Evolutionary conservation across 2,888 invertebrate genomes (phyloP), one percentile per base, ranked within the genome.

Genomic region (Orthonychiurus folsomi): DNA sequence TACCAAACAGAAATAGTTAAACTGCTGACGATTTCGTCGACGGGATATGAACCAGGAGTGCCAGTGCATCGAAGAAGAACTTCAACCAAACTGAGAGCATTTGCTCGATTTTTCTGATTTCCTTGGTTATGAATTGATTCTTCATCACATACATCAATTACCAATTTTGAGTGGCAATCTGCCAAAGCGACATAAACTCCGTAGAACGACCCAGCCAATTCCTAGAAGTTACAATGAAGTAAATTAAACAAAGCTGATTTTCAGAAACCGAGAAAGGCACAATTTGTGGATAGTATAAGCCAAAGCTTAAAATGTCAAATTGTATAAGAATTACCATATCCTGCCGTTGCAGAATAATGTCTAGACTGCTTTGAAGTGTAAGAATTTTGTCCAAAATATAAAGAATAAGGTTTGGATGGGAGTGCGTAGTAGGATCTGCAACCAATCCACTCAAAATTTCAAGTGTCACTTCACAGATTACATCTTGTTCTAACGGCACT

Each of bases 1-100:
- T 72, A 70, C 71, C 71, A 72, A 9, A 72, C 71, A 5, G 71
- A 66, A 20, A 72, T 69, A 1, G 71, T 69, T 57, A 70, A 65
- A 59, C 66, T 70, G 60, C 70, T 70, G 52, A 70, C 64, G 53
- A 66, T 65, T 52, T 72, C 71, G 56, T 72, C 71, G 15, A 70
- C 59, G 5, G 71, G 70, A 57, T 69, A 72, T 50, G 63, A 64
- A 3, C 71, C 70, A 27, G 69, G 69, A 27, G 65, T 68, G 21
- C 66, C 70, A 5, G 71, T 68, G 60, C 71, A 72, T 23, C 67
- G 61, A 24, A 72, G 60, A 20, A 72, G 56, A 24, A 72, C 62
- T 26, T 68, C 67, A 50, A 72, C 63, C 5, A 72, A 59, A 26
- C 61, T 61, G 26, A 70, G 57, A 50, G 63, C 66, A 57, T 72